Evolutionary conservation across 2,113 vertebrate genomes (phyloP), one percentile per base, ranked within the genome.

Genomic region (Pongo abelii): DNA sequence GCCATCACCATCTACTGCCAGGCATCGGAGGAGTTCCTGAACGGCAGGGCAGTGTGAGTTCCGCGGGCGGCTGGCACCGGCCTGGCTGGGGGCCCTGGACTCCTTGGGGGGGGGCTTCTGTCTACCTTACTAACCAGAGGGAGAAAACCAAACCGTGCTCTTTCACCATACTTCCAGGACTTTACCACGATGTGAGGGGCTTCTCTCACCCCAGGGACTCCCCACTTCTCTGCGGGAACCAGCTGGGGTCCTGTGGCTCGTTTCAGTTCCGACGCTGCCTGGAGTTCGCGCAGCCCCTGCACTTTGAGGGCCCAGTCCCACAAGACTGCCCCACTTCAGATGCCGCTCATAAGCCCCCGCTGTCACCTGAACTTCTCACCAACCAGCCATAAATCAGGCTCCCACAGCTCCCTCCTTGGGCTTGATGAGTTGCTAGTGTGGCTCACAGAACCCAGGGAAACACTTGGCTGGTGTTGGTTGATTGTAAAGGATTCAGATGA

Each of bases 1-100:
- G 99, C 99, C 95, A 99, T 99, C 98, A 99, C 99, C 5, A 99
- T 99, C 97, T 99, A 99, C 97, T 99, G 99, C 98, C 99, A 99
- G 98, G 99, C 99, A 0, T 99, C 99, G 13, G 99, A 99, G 96
- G 99, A 99, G 97, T 99, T 99, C 97, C 98, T 99, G 69, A 99
- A 99, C 7, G 99, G 99, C 91, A 99, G 99, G 99, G 99, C 99
- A 0, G 98, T 99, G 99, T 99, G 99, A 99, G 99, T 98, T 18
- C 38, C 67, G 0, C 7, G 12, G 17, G 12, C 1, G 0, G 55
- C 16, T 1, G 46, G 23, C 38, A 7, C 32, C 16, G 17, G 17
- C 87, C 10, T 1, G 72, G 30, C 57, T 23, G 50, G 38, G 48
- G 43, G 11, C 67, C 23, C 4, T 5, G 14, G 59, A 40, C 40